A percentile compares a stretch with the other conserved stretches of the same genome.
Conservation (phyloP, 2,113 vertebrate species). For the Calidris pugnax region DNA sequence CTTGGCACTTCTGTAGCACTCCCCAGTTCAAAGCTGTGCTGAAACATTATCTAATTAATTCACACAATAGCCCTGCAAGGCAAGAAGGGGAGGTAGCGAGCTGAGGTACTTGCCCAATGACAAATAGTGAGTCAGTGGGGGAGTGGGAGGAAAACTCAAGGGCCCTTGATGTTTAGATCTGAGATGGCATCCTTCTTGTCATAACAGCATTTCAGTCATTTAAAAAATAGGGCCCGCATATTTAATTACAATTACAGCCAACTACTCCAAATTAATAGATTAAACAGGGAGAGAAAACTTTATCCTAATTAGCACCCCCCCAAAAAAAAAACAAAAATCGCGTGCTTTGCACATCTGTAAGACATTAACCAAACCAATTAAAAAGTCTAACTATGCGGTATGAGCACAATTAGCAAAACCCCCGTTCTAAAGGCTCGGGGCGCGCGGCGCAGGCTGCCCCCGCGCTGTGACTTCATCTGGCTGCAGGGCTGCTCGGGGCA, state of each 20-base stretch:
- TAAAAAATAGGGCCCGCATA: background rate
- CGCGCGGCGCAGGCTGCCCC: accelerated
- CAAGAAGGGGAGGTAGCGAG: constrained; percentile 7
- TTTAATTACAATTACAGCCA: constrained; percentile 19
- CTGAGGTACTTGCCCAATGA: background rate
- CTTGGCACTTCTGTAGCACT: background rate
- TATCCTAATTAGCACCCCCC: background rate
- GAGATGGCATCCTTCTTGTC: background rate
- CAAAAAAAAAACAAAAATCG: background rate
- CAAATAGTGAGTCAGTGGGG: constrained; percentile 42
- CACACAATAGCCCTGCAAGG: constrained; percentile 14
- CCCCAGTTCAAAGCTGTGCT: background rate
- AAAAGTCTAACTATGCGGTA: background rate
- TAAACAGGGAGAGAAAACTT: background rate
- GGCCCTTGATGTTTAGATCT: background rate
- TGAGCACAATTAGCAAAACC: background rate
- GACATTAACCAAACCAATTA: background rate
- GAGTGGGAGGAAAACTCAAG: constrained; percentile 38
- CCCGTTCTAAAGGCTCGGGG: background rate
- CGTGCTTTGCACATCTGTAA: background rate
- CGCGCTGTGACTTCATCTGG: accelerated
- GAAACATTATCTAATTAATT: constrained; percentile 56
- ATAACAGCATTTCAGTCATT: background rate
- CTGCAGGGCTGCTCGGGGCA: background rate
- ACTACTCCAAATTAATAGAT: background rate